phyloP scores from a whole-genome alignment of 1,140 invertebrate species.

The Pogonomyrmex californicus region DNA sequence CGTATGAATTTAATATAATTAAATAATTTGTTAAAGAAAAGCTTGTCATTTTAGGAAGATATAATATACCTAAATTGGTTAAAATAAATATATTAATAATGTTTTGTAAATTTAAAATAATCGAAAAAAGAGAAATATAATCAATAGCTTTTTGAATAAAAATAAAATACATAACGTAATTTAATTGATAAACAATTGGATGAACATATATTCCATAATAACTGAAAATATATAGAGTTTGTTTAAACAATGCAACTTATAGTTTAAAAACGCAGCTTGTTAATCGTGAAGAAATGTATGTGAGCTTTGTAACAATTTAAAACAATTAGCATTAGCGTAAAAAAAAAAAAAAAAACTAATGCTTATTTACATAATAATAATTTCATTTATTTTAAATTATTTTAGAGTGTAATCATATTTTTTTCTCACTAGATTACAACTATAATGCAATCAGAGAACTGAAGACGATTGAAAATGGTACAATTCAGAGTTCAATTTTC shows the following conservation, averaged over 20 bases:
- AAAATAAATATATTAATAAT: not conserved
- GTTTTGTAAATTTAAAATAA: not conserved
- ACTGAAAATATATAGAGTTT: not conserved
- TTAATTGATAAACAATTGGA: not conserved
- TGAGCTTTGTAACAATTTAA: not conserved
- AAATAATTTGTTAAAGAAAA: conserved; percentile 3
- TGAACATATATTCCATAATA: not conserved
- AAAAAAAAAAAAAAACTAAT: too few relatives aligned
- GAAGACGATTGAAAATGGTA: not conserved
- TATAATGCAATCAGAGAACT: not conserved
- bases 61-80: conserved; percentile 1
- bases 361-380: too few relatives aligned
- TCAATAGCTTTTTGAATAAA: not conserved
- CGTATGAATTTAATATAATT: not conserved
- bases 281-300: not conserved
- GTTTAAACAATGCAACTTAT: not conserved
- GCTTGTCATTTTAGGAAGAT: conserved; percentile 4
- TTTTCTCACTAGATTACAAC: not conserved
- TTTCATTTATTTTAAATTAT: not conserved
- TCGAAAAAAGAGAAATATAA: not conserved
- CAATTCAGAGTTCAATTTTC: not conserved
- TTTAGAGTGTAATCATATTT: not conserved
- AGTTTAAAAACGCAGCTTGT: not conserved
- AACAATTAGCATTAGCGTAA: too few relatives aligned
- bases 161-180: not conserved